A percentile compares a stretch with the other conserved stretches of the same genome.
Evolutionary conservation across 2,113 vertebrate species (phyloP).

Genomic region (Vulpes ferrilata): DNA sequence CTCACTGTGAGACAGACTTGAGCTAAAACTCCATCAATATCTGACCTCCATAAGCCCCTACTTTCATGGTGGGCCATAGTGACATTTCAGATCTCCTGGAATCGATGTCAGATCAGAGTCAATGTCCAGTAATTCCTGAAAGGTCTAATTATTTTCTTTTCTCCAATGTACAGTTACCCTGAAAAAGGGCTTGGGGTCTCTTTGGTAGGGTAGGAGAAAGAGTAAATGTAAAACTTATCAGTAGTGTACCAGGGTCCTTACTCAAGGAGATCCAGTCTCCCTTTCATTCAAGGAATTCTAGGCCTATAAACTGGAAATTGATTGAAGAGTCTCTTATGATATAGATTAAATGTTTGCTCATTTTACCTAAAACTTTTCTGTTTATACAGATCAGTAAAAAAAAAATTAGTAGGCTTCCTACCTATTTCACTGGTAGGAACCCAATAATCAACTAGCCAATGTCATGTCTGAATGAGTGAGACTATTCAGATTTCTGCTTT

Average conservation of each 20-base stretch:
- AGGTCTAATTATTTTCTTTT: neutral
- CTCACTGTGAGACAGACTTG: neutral
- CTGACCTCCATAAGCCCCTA: neutral
- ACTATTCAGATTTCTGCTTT: neutral
- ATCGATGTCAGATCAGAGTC: neutral
- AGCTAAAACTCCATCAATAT: neutral
- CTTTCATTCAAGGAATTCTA: neutral
- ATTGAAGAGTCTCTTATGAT: neutral
- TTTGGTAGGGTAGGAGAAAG: neutral
- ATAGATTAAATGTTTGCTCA: neutral
- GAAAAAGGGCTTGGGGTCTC: neutral
- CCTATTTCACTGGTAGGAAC: neutral
- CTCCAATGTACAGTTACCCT: neutral
- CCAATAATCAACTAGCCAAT: neutral
- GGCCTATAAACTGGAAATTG: conserved; percentile 11
- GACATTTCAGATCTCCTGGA: neutral
- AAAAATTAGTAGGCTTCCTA: neutral
- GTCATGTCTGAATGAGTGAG: neutral
- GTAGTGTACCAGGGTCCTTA: neutral
- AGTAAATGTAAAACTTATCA: neutral
- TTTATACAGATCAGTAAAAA: neutral
- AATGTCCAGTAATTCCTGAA: neutral
- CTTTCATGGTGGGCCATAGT: neutral
- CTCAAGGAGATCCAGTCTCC: neutral
- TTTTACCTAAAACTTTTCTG: neutral